phyloP scores from a whole-genome alignment of 2,888 invertebrate species.

The Tortricodes alternella region DNA sequence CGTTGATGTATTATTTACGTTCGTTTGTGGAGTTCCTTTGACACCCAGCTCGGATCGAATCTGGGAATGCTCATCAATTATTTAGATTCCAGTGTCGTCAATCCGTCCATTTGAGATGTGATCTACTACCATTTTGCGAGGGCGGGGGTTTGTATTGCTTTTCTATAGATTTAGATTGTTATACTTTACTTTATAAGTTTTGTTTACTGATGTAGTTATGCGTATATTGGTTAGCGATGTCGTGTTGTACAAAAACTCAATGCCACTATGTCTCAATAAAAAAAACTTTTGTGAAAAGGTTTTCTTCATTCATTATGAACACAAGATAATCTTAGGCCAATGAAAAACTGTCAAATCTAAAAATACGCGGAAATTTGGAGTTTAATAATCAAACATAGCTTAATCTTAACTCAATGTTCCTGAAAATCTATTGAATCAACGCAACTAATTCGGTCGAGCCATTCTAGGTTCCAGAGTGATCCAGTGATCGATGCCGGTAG shows the following conservation, averaged over 20 bases:
- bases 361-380: too few species aligned
- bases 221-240: too few species aligned
- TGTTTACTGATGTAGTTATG: not conserved
- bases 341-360: too few species aligned
- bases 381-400: too few species aligned
- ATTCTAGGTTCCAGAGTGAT: constrained; percentile 15
- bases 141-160: not conserved
- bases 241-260: too few species aligned
- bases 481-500: constrained; percentile 28
- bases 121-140: constrained; percentile 7
- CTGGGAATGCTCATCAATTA: constrained; percentile 24
- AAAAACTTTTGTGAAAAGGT: too few species aligned
- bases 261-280: too few species aligned
- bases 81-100: constrained; percentile 26
- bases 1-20: constrained; percentile 27
- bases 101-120: constrained; percentile 13
- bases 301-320: too few species aligned
- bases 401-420: too few species aligned
- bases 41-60: constrained; percentile 9
- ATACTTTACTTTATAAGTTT: not conserved
- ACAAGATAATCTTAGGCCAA: too few species aligned
- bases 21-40: constrained; percentile 23
- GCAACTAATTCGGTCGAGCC: constrained; percentile 7
- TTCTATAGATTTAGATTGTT: not conserved
- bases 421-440: constrained; percentile 3